Percentiles rank a stretch among this genome's conserved stretches.
phyloP scores from a whole-genome alignment of 2,797 vertebrate genomes.

The Rhinatrema bivittatum region DNA sequence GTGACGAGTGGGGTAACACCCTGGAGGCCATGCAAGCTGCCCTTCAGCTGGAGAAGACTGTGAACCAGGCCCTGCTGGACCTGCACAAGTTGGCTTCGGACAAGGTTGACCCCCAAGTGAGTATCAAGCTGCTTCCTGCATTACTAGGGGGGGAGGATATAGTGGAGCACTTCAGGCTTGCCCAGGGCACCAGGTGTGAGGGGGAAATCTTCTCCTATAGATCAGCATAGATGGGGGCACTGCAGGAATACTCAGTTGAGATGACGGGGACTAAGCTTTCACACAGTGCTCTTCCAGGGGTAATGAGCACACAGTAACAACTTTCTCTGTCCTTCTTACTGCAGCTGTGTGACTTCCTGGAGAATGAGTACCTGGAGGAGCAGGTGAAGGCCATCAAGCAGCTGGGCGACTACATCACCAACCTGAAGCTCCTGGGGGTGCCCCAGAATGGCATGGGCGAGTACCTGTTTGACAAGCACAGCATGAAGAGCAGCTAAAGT shows the following conservation, averaged over 20 bases:
- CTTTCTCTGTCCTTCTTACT: too few species aligned
- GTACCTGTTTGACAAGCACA: constrained; percentile 26
- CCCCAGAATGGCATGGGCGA: constrained; percentile 20
- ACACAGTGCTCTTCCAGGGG: too few species aligned
- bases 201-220: too few species aligned
- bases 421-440: constrained; percentile 17
- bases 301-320: too few species aligned
- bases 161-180: too few species aligned
- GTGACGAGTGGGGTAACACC: constrained; percentile 27
- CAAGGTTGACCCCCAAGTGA: constrained; percentile 33
- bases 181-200: too few species aligned
- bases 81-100: constrained; percentile 20
- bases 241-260: too few species aligned
- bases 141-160: too few species aligned
- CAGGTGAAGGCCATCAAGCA: constrained; percentile 15
- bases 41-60: constrained; percentile 18
- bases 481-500: constrained; percentile 10
- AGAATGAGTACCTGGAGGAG: constrained; percentile 16
- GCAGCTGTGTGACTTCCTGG: constrained; percentile 19
- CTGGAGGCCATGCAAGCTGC: constrained; percentile 35
- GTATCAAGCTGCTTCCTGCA: too few species aligned
- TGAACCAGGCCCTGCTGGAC: constrained; percentile 29
- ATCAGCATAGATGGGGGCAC: too few species aligned
- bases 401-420: constrained; percentile 18
- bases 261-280: too few species aligned